Conservation (phyloP, 92 coral and sea anemone species). For the Parazoanthus atlanticus region DNA sequence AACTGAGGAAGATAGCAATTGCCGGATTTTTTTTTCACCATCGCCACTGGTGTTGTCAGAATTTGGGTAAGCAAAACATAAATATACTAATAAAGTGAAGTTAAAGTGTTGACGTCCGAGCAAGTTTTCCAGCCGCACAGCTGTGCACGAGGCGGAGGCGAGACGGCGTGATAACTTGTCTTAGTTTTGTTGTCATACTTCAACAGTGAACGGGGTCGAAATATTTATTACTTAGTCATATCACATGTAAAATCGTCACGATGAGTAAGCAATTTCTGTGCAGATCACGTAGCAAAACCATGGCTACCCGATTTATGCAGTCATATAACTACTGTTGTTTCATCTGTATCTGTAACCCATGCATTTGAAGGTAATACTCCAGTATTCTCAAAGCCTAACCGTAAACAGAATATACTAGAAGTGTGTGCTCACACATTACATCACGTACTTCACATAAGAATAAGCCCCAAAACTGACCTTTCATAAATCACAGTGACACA, state of each 20-base stretch:
- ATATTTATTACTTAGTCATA: neutral
- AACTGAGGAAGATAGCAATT: no score
- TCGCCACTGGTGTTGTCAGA: neutral
- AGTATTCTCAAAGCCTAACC: neutral
- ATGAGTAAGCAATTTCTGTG: constrained; percentile 2
- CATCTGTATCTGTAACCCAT: neutral
- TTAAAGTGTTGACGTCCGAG: neutral
- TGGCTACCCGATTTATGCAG: neutral
- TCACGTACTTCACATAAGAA: constrained; percentile 8
- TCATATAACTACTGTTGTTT: neutral
- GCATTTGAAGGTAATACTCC: neutral
- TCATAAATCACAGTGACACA: no score
- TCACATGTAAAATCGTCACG: neutral
- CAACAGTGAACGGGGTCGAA: neutral
- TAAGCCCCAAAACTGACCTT: constrained; percentile 4
- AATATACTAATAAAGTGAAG: no score
- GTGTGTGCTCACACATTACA: neutral
- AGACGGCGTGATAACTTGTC: no score
- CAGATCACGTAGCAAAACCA: neutral
- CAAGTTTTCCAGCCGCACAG: neutral
- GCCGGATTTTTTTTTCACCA: no score
- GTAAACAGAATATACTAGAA: neutral
- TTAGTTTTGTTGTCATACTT: no score
- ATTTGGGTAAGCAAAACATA: neutral
- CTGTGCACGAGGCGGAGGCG: neutral